A percentile compares a stretch with the other conserved stretches of the same genome.
Conservation (phyloP, 2,888 invertebrate genomes). For the Criorhina ranunculi region DNA sequence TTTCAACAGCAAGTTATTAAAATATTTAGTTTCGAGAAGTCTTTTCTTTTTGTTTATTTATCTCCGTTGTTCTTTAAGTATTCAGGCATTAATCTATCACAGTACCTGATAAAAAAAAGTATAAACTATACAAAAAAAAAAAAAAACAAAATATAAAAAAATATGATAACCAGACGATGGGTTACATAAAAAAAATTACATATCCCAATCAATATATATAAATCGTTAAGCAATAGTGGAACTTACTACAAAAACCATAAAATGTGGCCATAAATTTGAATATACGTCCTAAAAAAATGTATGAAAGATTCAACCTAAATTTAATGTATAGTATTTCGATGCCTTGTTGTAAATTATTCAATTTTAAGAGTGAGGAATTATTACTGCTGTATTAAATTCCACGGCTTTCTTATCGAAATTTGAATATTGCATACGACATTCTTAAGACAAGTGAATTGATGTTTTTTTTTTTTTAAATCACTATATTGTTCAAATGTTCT, state of each 20-base stretch:
- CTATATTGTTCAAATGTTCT: too few relatives aligned
- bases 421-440: too few relatives aligned
- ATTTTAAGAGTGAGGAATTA: background rate
- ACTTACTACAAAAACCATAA: background rate
- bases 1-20: conserved; percentile 1
- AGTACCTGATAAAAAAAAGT: conserved; percentile 56
- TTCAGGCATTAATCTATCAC: conserved; percentile 61
- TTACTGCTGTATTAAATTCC: too few relatives aligned
- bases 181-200: conserved; percentile 46
- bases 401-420: too few relatives aligned
- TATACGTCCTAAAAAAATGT: background rate
- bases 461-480: too few relatives aligned
- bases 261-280: conserved; percentile 3
- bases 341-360: conserved; percentile 6
- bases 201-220: conserved; percentile 26
- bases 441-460: too few relatives aligned
- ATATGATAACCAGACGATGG: conserved; percentile 29
- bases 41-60: background rate
- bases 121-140: conserved; percentile 15
- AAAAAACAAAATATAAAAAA: conserved; percentile 28
- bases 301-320: background rate
- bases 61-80: conserved; percentile 16
- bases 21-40: conserved; percentile 11
- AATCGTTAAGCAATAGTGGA: conserved; percentile 13
- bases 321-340: background rate